A percentile compares a stretch with the other conserved stretches of the same genome.
phyloP scores from a whole-genome alignment of 2,888 invertebrate species.

The Ophion costatus region DNA sequence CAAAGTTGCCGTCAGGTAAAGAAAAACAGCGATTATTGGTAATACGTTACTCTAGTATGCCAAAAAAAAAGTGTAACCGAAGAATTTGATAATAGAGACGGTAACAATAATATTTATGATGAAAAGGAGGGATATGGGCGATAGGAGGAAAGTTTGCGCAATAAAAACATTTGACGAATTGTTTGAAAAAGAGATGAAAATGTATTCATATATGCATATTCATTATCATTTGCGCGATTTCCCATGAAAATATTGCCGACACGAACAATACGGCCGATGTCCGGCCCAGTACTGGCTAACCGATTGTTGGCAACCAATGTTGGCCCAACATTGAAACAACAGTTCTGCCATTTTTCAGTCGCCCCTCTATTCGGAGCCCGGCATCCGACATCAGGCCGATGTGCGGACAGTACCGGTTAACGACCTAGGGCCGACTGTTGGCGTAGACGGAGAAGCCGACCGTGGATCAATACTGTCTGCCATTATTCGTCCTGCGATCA shows the following conservation, averaged over 20 bases:
- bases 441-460: too few relatives aligned
- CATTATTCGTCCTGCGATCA: too few relatives aligned
- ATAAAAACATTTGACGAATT: slow-evolving; percentile 11
- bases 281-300: slow-evolving; percentile 16
- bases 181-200: slow-evolving; percentile 7
- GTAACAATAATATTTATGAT: slow-evolving; percentile 16
- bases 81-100: slow-evolving; percentile 1
- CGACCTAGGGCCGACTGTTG: too few relatives aligned
- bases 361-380: too few relatives aligned
- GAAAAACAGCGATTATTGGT: too few relatives aligned
- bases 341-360: too few relatives aligned
- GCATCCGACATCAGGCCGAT: too few relatives aligned
- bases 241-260: too few relatives aligned
- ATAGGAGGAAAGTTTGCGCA: slow-evolving; percentile 15
- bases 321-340: slow-evolving; percentile 1
- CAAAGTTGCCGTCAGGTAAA: background rate
- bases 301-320: slow-evolving; percentile 4
- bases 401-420: too few relatives aligned
- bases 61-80: background rate
- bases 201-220: background rate
- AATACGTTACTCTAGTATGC: slow-evolving; percentile 4
- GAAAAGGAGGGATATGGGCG: slow-evolving; percentile 2
- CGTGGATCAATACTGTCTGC: too few relatives aligned
- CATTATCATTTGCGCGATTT: too few relatives aligned
- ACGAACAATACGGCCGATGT: too few relatives aligned